These are phyloP conservation scores for Drosophila dives DNA, from an alignment of 2,888 invertebrate species.

Conservation along the genomic window DNA sequence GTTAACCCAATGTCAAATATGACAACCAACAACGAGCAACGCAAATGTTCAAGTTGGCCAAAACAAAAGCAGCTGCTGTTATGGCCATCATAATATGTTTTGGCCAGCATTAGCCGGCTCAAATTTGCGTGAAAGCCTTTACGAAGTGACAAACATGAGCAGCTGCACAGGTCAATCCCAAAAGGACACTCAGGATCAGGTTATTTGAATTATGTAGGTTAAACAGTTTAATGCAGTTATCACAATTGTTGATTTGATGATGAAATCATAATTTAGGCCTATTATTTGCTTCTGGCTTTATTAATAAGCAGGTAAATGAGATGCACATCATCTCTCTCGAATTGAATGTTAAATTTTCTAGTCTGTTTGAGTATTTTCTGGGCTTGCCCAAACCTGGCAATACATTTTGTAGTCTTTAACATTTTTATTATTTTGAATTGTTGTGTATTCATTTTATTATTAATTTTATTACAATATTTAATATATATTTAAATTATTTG, in stretches of 20 bases:
- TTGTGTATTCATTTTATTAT: too few relatives aligned
- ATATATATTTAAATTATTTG: not conserved
- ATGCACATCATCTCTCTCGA: not conserved
- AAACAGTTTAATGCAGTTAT: not conserved
- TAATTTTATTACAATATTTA: not conserved
- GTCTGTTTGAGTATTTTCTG: too few relatives aligned
- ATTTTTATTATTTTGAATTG: not conserved
- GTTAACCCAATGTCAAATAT: constrained; percentile 5
- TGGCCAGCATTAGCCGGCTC: constrained; percentile 50
- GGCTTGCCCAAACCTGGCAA: not conserved
- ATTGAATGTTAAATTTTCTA: not conserved
- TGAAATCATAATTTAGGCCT: not conserved
- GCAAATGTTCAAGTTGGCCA: constrained; percentile 7
- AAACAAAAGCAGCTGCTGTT: constrained; percentile 14
- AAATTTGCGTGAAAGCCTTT: constrained; percentile 14
- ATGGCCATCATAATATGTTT: constrained; percentile 67
- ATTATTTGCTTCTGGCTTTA: constrained; percentile 29
- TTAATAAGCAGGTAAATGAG: constrained; percentile 43
- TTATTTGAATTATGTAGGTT: not conserved
- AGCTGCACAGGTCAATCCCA: constrained; percentile 24
- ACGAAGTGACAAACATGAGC: not conserved
- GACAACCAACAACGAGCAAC: constrained; percentile 21
- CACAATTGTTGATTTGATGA: constrained; percentile 4
- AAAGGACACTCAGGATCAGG: constrained; percentile 40
- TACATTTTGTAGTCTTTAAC: rapidly evolving